Percentiles rank a stretch among this genome's conserved stretches.
phyloP scores from a whole-genome alignment of 2,797 vertebrate genomes.

The Syndactyla subalaris region DNA sequence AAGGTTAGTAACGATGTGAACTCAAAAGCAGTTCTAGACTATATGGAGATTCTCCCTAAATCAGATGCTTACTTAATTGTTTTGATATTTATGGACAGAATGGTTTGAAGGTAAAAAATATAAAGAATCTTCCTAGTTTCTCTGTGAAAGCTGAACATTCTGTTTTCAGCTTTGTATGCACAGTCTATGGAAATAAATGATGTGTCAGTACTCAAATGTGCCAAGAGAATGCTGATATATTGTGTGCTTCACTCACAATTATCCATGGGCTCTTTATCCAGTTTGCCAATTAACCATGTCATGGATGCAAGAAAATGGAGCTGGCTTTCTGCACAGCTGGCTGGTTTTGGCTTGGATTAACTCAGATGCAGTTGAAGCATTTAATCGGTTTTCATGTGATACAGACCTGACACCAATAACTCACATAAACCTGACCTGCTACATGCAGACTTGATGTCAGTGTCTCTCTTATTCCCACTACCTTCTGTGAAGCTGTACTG shows the following conservation, averaged over 20 bases:
- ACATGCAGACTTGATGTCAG: not conserved
- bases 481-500: not conserved
- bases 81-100: not conserved
- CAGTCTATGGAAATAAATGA: constrained; percentile 34
- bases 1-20: not conserved
- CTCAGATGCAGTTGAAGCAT: not conserved
- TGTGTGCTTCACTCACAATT: not conserved
- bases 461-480: not conserved
- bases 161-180: not conserved
- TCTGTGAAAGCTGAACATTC: not conserved
- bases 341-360: constrained; percentile 8
- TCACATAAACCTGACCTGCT: not conserved
- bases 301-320: not conserved
- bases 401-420: not conserved
- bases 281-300: not conserved
- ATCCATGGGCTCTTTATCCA: constrained; percentile 4
- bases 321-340: not conserved
- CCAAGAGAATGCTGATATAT: constrained; percentile 27
- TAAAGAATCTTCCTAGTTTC: not conserved
- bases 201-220: not conserved
- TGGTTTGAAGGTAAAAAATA: not conserved
- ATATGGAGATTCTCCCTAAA: not conserved
- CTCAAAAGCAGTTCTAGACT: not conserved
- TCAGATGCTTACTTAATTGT: not conserved
- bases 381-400: not conserved